Base-by-base conservation (phyloP, 2,888 invertebrate species). In the Epinotia ramella region DNA sequence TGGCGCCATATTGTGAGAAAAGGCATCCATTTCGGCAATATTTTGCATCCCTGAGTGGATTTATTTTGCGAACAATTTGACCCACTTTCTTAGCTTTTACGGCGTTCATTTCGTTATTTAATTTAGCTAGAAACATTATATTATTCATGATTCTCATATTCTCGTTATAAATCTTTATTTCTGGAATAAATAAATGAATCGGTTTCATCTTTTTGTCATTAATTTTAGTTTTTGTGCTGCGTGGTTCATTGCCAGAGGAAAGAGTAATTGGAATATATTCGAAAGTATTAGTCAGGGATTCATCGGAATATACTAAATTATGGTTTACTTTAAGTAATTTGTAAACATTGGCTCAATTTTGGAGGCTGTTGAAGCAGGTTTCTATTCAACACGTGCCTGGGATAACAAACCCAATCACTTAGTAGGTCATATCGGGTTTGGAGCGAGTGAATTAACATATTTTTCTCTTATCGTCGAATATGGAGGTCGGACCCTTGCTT, bases 1-100 rank as follows among this genome's bases (percentile, higher is more conserved):
- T 88, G 90, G 93, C 93, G 88, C 92, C 93, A 91, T 93, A 93
- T 92, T 94, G 93, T 88, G 88, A 88, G 89, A 90, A 91, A 91
- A 88, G 90, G 90, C 91, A 91, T 90, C 88, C 88, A 87, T 90
- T 92, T 88, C 82, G 85, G 88, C 81, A 84, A 90, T 91, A 92
- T 91, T 93, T 93, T 89, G 90, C 90, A 90, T 92, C 87, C 87
- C 85, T 87, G 88, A 90, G 87, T 88, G 84, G 85, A 89, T 91
- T 90, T 89, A 89, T 90, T 89, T 87, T 85, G 84, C 84, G 84
- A 87, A 87, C 87, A 88, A 90, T 89, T 88, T 88, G 89, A 86
- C 89, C 90, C 84, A 86, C 82, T 88, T 90, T 81, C 84, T 80
- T 85, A 79, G 77, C 81, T 83, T 84, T 88, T 86, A 84, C 81